Evolutionary conservation across 2,888 invertebrate species (phyloP).

Genomic region (Brachyptera risi): DNA sequence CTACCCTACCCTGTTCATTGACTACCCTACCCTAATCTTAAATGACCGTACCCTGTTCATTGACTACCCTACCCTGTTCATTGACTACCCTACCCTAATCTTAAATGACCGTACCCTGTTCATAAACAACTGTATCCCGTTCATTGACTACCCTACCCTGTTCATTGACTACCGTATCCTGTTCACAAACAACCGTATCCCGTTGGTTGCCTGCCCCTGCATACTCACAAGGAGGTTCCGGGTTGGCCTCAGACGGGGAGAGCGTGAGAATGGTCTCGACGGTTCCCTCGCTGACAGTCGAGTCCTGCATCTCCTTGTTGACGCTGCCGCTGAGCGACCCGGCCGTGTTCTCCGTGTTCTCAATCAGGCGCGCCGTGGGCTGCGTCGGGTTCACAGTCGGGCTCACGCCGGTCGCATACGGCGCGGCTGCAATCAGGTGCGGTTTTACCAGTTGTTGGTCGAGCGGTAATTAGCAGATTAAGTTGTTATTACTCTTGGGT

Average conservation of each 20-base stretch:
- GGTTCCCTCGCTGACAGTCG: conserved; percentile 46
- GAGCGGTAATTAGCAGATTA: no score
- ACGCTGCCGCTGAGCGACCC: conserved; percentile 19
- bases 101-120: no score
- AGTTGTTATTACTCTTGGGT: no score
- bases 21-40: no score
- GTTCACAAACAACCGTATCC: no score
- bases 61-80: no score
- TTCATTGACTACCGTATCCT: no score
- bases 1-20: no score
- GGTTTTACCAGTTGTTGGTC: background rate
- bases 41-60: no score
- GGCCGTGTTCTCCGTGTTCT: conserved; percentile 4
- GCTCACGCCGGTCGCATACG: conserved; percentile 47
- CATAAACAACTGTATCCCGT: no score
- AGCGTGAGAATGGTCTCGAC: conserved; percentile 56
- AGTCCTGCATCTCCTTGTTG: conserved; percentile 33
- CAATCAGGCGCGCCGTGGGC: background rate
- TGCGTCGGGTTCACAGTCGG: conserved; percentile 49
- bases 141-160: no score
- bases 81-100: no score
- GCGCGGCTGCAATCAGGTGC: conserved; percentile 41
- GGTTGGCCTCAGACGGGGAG: conserved; percentile 53
- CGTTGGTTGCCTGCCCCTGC: background rate
- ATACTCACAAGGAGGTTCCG: conserved; percentile 44